These are phyloP conservation scores for Falco punctatus DNA, from an alignment of 2,113 vertebrate species.

Conservation along the genomic window DNA sequence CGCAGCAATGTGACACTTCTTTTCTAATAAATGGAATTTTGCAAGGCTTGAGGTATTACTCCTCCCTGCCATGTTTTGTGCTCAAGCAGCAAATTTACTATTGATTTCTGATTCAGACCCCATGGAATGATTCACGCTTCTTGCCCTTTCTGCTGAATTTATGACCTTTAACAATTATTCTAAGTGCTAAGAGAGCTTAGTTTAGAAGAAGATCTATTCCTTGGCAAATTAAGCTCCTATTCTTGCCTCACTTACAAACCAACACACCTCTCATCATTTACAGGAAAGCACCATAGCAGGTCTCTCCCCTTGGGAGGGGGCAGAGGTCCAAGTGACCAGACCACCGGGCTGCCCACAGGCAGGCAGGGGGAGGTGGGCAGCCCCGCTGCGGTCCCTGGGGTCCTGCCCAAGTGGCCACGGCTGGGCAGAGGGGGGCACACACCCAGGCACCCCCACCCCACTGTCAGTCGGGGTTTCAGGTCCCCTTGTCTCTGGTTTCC, in stretches of 20 bases:
- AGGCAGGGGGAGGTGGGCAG: background rate
- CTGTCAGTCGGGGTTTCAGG: fast-evolving
- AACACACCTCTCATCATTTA: background rate
- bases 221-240: slow-evolving; percentile 48
- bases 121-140: slow-evolving; percentile 43
- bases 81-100: slow-evolving; percentile 72
- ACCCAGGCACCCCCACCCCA: background rate
- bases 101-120: slow-evolving; percentile 71
- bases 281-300: background rate
- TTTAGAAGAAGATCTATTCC: slow-evolving; percentile 53
- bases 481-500: background rate
- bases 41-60: slow-evolving; percentile 42
- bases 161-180: slow-evolving; percentile 69
- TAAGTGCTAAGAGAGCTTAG: slow-evolving; percentile 59
- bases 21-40: slow-evolving; percentile 37
- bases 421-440: background rate
- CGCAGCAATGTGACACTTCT: background rate
- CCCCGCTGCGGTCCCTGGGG: background rate
- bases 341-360: background rate
- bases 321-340: background rate
- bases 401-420: fast-evolving
- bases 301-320: background rate
- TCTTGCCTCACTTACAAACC: background rate
- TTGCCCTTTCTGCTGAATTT: slow-evolving; percentile 51
- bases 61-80: slow-evolving; percentile 48